Conservation (phyloP, 2,797 vertebrate genomes). For the Streptopelia turtur region DNA sequence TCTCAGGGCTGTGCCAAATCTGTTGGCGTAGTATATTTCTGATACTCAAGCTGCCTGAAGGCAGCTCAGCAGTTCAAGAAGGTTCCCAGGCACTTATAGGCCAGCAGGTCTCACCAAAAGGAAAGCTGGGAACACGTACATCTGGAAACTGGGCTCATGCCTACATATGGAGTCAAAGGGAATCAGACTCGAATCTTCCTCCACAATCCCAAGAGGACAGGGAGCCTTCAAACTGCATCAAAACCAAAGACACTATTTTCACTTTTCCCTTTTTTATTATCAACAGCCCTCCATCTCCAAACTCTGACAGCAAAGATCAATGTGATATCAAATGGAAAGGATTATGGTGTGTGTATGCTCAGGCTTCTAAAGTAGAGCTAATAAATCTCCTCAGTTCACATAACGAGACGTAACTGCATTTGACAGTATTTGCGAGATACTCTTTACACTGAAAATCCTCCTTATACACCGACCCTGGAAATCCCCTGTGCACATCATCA, state of each 20-base stretch:
- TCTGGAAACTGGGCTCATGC: not conserved
- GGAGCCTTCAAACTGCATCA: not conserved
- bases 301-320: not conserved
- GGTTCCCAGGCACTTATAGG: not conserved
- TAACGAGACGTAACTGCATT: not conserved
- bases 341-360: not conserved
- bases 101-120: not conserved
- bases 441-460: not conserved
- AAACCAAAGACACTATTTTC: not conserved
- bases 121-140: not conserved
- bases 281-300: not conserved
- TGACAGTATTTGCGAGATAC: not conserved
- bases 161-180: not conserved
- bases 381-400: not conserved
- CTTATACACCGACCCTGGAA: not conserved
- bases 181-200: not conserved
- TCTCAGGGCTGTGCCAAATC: not conserved
- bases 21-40: fast-evolving
- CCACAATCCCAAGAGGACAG: fast-evolving
- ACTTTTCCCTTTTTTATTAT: not conserved
- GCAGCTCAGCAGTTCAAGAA: not conserved
- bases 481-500: not conserved
- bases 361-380: not conserved
- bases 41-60: not conserved
- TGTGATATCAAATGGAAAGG: not conserved